Evolutionary conservation across 2,888 invertebrate genomes (phyloP).

Genomic region (Xanthorhoe designata): DNA sequence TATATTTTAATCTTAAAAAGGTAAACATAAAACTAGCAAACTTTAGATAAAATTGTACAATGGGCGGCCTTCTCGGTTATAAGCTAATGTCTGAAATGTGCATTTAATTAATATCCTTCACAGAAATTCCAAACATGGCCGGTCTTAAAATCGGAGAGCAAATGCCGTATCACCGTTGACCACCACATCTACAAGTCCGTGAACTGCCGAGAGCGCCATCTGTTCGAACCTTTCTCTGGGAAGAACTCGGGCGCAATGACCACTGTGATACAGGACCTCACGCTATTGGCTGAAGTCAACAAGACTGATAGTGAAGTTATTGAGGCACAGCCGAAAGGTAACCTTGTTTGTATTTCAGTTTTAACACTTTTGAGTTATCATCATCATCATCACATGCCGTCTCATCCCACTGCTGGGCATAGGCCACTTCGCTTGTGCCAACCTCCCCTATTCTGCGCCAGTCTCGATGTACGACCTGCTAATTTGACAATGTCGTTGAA

Average conservation of each 20-base stretch:
- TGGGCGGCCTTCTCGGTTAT: no score
- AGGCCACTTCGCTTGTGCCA: no score
- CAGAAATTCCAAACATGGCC: slow-evolving; percentile 90
- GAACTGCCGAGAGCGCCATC: slow-evolving; percentile 89
- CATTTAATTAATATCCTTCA: slow-evolving; percentile 41
- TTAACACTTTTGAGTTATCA: no score
- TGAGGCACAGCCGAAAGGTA: slow-evolving; percentile 77
- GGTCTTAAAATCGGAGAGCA: slow-evolving; percentile 89
- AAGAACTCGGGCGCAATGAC: slow-evolving; percentile 90
- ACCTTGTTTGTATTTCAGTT: slow-evolving; percentile 23
- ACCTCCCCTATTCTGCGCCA: no score
- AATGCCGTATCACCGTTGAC: slow-evolving; percentile 91
- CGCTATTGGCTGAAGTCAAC: slow-evolving; percentile 83
- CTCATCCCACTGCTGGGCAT: no score
- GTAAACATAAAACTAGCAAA: no score
- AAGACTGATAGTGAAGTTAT: slow-evolving; percentile 72
- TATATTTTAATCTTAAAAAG: no score
- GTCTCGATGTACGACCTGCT: no score
- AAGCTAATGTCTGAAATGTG: no score
- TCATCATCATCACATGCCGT: no score
- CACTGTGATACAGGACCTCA: slow-evolving; percentile 85
- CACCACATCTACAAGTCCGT: slow-evolving; percentile 90
- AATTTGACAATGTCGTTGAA: no score
- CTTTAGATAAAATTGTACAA: no score
- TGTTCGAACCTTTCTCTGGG: slow-evolving; percentile 91